These are phyloP conservation scores for Paramisgurnus dabryanus DNA, from an alignment of 2,113 vertebrate species.

Conservation along the genomic window DNA sequence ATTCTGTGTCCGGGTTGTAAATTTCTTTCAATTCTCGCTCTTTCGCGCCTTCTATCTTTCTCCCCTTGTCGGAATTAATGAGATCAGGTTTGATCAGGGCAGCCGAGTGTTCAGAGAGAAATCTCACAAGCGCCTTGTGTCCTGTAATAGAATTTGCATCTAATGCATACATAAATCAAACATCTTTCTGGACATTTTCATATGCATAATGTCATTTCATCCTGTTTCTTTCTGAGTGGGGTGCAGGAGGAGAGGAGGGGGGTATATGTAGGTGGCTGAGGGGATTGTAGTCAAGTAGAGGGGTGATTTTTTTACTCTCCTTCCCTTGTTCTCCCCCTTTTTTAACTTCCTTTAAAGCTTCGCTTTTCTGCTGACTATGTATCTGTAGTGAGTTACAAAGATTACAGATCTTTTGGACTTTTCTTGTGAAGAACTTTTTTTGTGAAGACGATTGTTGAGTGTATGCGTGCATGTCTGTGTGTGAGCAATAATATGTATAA, in stretches of 20 bases:
- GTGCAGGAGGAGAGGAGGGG: constrained; percentile 56
- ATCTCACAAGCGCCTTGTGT: constrained; percentile 98
- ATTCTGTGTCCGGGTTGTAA: constrained; percentile 95
- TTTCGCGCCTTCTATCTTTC: constrained; percentile 82
- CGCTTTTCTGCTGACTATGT: constrained; percentile 93
- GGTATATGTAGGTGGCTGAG: constrained; percentile 69
- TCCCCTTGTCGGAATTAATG: constrained; percentile 99
- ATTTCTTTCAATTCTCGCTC: constrained; percentile 93
- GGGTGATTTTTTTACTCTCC: constrained; percentile 66
- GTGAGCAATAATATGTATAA: constrained; percentile 30
- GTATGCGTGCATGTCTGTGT: constrained; percentile 21
- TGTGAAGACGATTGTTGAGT: constrained; percentile 58
- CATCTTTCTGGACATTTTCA: constrained; percentile 99
- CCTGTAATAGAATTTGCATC: constrained; percentile 99
- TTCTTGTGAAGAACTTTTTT: constrained; percentile 90
- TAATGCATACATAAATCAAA: constrained; percentile 99
- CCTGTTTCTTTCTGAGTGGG: constrained; percentile 86
- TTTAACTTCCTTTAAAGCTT: constrained; percentile 89
- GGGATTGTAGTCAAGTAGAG: constrained; percentile 73
- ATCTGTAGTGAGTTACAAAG: constrained; percentile 74
- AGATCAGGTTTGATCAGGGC: constrained; percentile 99
- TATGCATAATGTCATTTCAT: constrained; percentile 99
- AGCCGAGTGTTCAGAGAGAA: constrained; percentile 99
- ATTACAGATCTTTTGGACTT: constrained; percentile 88
- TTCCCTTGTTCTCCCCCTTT: constrained; percentile 64